Evolutionary conservation across 2,888 invertebrate genomes (phyloP), one percentile per base, ranked within the genome.

Genomic region (Helobdella robusta): DNA sequence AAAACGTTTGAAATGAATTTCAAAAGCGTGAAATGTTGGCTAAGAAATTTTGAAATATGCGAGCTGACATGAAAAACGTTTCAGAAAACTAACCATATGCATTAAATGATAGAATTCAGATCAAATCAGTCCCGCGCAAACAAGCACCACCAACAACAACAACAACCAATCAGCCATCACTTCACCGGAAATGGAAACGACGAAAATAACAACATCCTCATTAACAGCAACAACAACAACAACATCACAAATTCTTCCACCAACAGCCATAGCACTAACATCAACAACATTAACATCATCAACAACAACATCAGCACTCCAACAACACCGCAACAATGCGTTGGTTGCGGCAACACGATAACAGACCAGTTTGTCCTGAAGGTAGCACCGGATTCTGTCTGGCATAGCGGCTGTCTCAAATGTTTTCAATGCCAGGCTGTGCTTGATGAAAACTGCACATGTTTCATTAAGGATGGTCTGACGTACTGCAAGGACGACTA

Each of bases 401-500:
- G 65, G 65, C 65, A 65, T 32, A 30, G 20, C 0, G 28, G 34
- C 36, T 65, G 65, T 28, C 60, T 65, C 18, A 59, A 50, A 20
- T 65, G 65, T 60, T 60, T 20, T 36, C 34, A 59, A 36, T 65
- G 65, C 60, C 34, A 32, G 5, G 25, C 56, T 23, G 52, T 48
- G 28, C 60, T 65, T n/a, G 52, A 59, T 30, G 65, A 65, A 25
- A 40, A 48, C 59, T 60, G 35, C 36, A 65, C 59, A 11, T 65
- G 65, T 34, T 65, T 65, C 52, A 30, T 65, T 36, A 59, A 48
- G 34, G 54, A 65, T 8, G 65, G 65, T 23, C 59, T 52, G 23
- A 46, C 65, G 2, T 59, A 59, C 52, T 65, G 65, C 60, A 65
- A 65, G 25, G 36, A 65, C 23, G 65, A 65, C 40, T 65, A 65